Conservation (phyloP, 30 jellyfish, hydroid and myxozoan species). For the Pelagia noctiluca region DNA sequence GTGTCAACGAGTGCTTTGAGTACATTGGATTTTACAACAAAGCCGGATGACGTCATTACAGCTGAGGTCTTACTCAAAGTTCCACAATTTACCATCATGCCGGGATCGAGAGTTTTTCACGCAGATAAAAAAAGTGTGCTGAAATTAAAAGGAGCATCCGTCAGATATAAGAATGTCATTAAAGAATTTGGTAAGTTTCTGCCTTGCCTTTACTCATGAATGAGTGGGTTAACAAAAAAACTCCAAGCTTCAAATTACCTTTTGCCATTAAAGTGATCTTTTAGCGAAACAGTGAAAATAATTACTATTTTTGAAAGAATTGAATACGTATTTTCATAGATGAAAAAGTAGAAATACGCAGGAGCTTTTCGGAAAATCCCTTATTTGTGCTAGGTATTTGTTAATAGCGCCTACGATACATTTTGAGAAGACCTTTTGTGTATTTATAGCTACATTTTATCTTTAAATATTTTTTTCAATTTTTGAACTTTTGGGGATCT, state of each 20-base stretch:
- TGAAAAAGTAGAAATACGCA: background rate
- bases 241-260: background rate
- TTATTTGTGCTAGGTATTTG: background rate
- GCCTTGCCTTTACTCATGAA: background rate
- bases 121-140: slow-evolving; percentile 33
- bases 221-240: background rate
- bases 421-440: background rate
- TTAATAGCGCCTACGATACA: background rate
- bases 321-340: background rate
- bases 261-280: background rate
- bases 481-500: too few relatives aligned
- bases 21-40: background rate
- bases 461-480: too few relatives aligned
- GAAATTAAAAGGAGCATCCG: slow-evolving; percentile 7
- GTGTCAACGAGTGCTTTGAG: background rate
- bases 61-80: slow-evolving; percentile 33
- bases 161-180: slow-evolving; percentile 35
- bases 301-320: background rate
- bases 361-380: background rate
- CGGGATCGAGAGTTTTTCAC: slow-evolving; percentile 58
- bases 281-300: background rate
- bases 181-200: slow-evolving; percentile 52
- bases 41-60: slow-evolving; percentile 9
- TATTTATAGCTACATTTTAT: too few relatives aligned
- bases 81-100: slow-evolving; percentile 63